Percentiles rank a stretch among this genome's conserved stretches.
Conservation (phyloP, 2,113 vertebrate species). For the Urocynchramus pylzowi region DNA sequence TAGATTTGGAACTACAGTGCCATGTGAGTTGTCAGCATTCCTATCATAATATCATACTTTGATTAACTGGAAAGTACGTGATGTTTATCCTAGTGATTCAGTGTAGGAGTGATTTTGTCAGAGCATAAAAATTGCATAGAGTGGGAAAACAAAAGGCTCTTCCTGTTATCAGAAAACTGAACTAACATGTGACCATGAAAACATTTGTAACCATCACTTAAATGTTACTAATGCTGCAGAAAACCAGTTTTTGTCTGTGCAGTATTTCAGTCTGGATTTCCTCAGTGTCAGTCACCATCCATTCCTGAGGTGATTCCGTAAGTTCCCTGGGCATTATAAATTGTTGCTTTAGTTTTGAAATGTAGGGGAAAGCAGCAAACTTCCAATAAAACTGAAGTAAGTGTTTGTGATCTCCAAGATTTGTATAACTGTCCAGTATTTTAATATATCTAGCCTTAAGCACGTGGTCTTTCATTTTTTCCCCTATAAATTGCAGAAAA, state of each 20-base stretch:
- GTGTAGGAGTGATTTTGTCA: background rate
- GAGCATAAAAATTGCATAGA: background rate
- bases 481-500: background rate
- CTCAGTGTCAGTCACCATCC: background rate
- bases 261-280: background rate
- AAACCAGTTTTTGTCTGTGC: background rate
- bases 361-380: background rate
- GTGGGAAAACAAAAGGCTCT: background rate
- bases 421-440: background rate
- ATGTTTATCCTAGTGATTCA: background rate
- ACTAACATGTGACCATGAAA: background rate
- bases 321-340: background rate
- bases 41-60: background rate
- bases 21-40: conserved; percentile 84
- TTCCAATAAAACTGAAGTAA: background rate
- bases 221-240: background rate
- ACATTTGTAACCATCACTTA: background rate
- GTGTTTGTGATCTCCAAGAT: background rate
- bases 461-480: background rate
- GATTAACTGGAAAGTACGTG: background rate
- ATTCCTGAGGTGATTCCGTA: background rate
- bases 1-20: conserved; percentile 93
- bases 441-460: background rate
- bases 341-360: background rate
- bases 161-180: background rate